Percentiles rank a stretch among this genome's conserved stretches.
Evolutionary conservation across 1,140 invertebrate genomes (phyloP).

Genomic region (Harlomillsia oculata): DNA sequence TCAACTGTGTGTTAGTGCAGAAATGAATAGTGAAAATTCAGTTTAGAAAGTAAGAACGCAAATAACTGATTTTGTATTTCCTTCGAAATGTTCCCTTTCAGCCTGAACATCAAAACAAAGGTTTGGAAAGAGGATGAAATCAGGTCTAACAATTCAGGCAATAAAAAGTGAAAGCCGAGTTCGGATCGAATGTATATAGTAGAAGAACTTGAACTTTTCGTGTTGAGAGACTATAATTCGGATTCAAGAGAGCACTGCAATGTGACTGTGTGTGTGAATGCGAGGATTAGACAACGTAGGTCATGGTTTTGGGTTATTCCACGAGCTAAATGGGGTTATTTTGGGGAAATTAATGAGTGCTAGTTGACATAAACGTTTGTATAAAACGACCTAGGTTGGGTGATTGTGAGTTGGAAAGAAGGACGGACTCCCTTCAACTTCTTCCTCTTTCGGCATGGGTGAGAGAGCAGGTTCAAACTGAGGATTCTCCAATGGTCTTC

Average conservation of each 20-base stretch:
- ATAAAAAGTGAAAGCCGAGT: too few relatives aligned
- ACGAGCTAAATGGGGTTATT: conserved; percentile 33
- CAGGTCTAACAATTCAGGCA: too few relatives aligned
- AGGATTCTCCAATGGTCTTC: conserved; percentile 23
- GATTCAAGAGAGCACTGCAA: neutral
- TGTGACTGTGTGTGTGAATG: conserved; percentile 1
- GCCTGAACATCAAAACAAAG: too few relatives aligned
- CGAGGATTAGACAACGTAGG: conserved; percentile 22
- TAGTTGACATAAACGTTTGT: conserved; percentile 36
- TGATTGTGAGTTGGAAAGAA: conserved; percentile 16
- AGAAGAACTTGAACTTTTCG: too few relatives aligned
- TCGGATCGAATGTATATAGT: neutral
- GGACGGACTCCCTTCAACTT: conserved; percentile 15
- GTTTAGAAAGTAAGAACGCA: too few relatives aligned
- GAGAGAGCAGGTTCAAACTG: too few relatives aligned
- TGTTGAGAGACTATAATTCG: neutral
- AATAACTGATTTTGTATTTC: too few relatives aligned
- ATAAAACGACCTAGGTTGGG: conserved; percentile 27
- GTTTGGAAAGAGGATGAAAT: too few relatives aligned
- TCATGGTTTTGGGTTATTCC: conserved; percentile 29
- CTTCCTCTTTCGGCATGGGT: too few relatives aligned
- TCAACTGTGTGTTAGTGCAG: conserved; percentile 1
- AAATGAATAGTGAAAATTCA: too few relatives aligned
- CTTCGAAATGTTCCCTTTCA: too few relatives aligned
- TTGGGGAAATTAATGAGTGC: conserved; percentile 35